Percentiles rank a stretch among this genome's conserved stretches.
These are phyloP conservation scores for Andrena cerasifolii DNA, from an alignment of 1,140 invertebrate genomes.

Conservation along the genomic window DNA sequence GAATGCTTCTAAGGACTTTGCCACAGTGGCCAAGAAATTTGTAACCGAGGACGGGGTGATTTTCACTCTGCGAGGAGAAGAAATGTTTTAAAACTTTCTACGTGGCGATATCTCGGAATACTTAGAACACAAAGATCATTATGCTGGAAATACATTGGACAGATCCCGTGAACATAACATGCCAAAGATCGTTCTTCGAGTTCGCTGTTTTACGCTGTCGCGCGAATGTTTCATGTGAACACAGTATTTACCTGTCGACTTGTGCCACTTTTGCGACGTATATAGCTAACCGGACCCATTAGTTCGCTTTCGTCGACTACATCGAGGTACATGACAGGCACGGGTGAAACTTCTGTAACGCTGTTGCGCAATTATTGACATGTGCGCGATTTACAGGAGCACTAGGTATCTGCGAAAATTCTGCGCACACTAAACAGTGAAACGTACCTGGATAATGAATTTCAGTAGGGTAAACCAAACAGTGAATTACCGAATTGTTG, in stretches of 20 bases:
- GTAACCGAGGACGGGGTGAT: too few relatives aligned
- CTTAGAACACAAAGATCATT: neutral
- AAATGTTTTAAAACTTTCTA: too few relatives aligned
- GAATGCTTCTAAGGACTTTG: too few relatives aligned
- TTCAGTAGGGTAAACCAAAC: too few relatives aligned
- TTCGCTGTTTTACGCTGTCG: slow-evolving; percentile 14
- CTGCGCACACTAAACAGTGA: neutral
- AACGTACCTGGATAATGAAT: too few relatives aligned
- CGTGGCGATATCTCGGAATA: too few relatives aligned
- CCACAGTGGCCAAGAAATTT: too few relatives aligned
- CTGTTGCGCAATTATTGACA: slow-evolving; percentile 1
- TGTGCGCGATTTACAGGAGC: neutral
- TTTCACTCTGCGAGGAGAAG: too few relatives aligned
- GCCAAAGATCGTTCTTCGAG: slow-evolving; percentile 30
- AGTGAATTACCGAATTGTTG: too few relatives aligned
- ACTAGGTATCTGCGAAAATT: neutral
- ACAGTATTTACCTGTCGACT: slow-evolving; percentile 48
- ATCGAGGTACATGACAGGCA: too few relatives aligned
- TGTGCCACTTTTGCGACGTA: slow-evolving; percentile 54
- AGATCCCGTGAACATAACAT: neutral
- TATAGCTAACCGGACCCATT: neutral
- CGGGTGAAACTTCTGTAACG: slow-evolving; percentile 1
- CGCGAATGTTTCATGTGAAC: slow-evolving; percentile 30
- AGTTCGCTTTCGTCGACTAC: neutral
- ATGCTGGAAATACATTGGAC: neutral